phyloP scores from a whole-genome alignment of 2,113 vertebrate species.

The Acrocephalus kingi region DNA sequence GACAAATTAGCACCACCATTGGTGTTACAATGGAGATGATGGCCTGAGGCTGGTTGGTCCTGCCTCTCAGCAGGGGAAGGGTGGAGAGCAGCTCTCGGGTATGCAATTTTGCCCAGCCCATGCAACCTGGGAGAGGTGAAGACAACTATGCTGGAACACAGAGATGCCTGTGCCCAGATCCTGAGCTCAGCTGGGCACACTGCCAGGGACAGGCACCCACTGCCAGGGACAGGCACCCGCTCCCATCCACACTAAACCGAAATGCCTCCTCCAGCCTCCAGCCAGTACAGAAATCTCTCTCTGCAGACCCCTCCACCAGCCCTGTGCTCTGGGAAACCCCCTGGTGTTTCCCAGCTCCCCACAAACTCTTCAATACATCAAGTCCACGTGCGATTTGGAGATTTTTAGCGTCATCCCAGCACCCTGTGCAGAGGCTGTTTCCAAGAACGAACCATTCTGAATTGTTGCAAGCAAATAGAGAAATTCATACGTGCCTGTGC shows the following conservation, averaged over 20 bases:
- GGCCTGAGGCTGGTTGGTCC: conserved; percentile 4
- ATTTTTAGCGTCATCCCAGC: not conserved
- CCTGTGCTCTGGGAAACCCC: not conserved
- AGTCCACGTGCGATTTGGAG: not conserved
- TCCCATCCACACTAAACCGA: not conserved
- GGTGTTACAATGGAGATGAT: not conserved
- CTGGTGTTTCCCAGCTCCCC: not conserved
- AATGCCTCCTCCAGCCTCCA: not conserved
- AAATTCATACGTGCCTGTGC: not conserved
- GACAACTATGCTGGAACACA: not conserved
- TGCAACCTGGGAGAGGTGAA: not conserved
- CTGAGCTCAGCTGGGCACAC: not conserved
- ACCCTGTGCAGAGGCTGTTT: not conserved
- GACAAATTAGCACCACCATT: not conserved
- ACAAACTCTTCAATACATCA: not conserved
- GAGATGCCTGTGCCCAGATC: not conserved
- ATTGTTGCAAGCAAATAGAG: not conserved
- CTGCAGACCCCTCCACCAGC: not conserved
- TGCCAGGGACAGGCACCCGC: not conserved
- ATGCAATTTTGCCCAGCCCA: not conserved
- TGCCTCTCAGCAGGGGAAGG: not conserved
- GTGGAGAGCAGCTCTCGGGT: not conserved
- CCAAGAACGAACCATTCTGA: not conserved
- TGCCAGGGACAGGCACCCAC: not conserved
- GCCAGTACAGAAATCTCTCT: not conserved